Evolutionary conservation across 2,888 invertebrate species (phyloP), one percentile per base, ranked within the genome.

Genomic region (Cryptophagus acutangulus): DNA sequence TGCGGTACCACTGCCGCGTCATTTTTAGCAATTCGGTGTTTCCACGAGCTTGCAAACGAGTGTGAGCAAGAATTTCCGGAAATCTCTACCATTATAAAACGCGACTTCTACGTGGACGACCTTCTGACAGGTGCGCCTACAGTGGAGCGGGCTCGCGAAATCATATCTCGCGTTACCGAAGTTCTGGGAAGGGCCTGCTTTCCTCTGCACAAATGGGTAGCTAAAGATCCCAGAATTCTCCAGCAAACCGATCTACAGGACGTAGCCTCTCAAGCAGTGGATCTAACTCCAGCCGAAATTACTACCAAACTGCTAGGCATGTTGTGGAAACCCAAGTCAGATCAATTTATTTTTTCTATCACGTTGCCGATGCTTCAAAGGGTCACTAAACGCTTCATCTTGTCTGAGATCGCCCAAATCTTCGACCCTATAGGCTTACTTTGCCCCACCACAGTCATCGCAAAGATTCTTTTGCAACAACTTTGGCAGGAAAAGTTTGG

Each of bases 1-100:
- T 54, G 53, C 29, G 55, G 55, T 1, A 51, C 45, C 3, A 40
- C 49, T 1, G 26, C 45, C 3, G 53, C 52, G 2, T 46, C 51
- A 12, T 54, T 38, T 42, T 28, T 55, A 4, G 52, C 52, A 1
- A 45, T 45, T 8, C 41, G 48, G 1, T 34, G 46, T 3, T n/a
- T 57, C 2, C 16, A 40, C 9, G 45, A 51, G 30, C 29, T 55
- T 0, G 46, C 38, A 2, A 10, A 14, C 8, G 10, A 9, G 10
- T 15, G 12, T n/a, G 12, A 26, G 12, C 10, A 3, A 3, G 9
- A 8, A 26, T 26, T 26, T 26, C 26, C 26, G 16, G 2, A n/a
- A 3, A 29, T 29, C 3, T 6, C 29, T 2, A 2, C n/a, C 4
- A 9, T 25, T 9, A 4, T 37, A 2, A 1, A 3, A 2, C 9